phyloP scores from a whole-genome alignment of 2,888 invertebrate genomes.

The Sphaerophoria rueppellii region DNA sequence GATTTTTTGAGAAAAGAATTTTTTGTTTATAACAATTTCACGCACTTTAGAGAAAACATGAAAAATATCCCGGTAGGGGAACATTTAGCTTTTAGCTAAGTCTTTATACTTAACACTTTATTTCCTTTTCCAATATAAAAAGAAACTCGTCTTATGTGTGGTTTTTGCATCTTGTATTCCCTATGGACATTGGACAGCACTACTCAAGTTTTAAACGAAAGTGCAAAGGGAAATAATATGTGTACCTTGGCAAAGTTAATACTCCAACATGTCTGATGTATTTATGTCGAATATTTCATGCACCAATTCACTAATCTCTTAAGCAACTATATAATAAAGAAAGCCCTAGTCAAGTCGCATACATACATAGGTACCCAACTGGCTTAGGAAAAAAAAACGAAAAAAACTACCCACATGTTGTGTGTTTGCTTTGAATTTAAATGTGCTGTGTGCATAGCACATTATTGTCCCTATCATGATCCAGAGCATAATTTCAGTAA shows the following conservation, averaged over 20 bases:
- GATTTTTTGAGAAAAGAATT: not conserved
- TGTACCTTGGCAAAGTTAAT: not conserved
- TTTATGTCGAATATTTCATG: conserved; percentile 51
- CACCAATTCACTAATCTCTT: conserved; percentile 58
- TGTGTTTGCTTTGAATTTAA: not conserved
- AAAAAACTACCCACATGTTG: conserved; percentile 40
- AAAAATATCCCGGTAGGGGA: not conserved
- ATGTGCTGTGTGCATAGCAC: not conserved
- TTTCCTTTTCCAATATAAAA: not conserved
- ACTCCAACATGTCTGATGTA: not conserved
- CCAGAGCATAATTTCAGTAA: conserved; percentile 44
- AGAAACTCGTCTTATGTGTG: not conserved
- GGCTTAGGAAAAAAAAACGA: not conserved
- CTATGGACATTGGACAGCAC: conserved; percentile 36
- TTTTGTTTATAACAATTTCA: conserved; percentile 1
- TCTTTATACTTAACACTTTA: not conserved
- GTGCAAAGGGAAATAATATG: conserved; percentile 4
- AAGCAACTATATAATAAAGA: conserved; percentile 22
- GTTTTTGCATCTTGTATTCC: not conserved
- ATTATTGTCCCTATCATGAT: conserved; percentile 35
- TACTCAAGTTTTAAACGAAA: conserved; percentile 24
- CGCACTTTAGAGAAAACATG: not conserved
- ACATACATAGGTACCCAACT: conserved; percentile 1
- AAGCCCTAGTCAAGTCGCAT: conserved; percentile 24
- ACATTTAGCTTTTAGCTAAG: not conserved